Conservation (phyloP, 1,140 invertebrate genomes). For the Thrips palmi region DNA sequence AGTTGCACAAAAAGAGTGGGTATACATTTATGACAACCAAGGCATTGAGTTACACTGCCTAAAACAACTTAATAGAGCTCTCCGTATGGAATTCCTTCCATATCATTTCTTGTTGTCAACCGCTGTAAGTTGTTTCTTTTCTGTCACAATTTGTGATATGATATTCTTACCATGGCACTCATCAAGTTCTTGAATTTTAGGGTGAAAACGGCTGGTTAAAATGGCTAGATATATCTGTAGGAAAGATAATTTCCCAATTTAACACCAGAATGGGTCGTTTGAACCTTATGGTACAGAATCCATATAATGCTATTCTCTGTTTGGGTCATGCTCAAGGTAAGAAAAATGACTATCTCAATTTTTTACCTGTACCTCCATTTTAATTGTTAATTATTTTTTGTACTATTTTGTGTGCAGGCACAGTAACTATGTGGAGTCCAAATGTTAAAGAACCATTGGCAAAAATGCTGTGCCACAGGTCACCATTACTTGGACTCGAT, state of each 20-base stretch:
- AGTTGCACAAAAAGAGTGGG: conserved; percentile 91
- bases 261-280: conserved; percentile 57
- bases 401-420: conserved; percentile 23
- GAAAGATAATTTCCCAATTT: conserved; percentile 65
- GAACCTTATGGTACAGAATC: conserved; percentile 82
- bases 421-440: conserved; percentile 92
- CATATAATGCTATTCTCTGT: conserved; percentile 81
- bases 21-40: conserved; percentile 93
- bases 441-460: conserved; percentile 68
- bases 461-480: conserved; percentile 78
- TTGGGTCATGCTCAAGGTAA: conserved; percentile 76
- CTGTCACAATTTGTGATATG: conserved; percentile 6
- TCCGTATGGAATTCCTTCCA: conserved; percentile 82
- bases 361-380: neutral
- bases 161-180: neutral
- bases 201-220: conserved; percentile 63
- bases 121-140: conserved; percentile 36
- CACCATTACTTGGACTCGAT: conserved; percentile 58
- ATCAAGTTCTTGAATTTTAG: conserved; percentile 28
- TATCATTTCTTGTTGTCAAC: conserved; percentile 93
- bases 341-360: neutral
- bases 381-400: conserved; percentile 5
- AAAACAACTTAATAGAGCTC: conserved; percentile 63
- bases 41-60: conserved; percentile 94
- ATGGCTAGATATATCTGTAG: conserved; percentile 91